Evolutionary conservation across 2,797 vertebrate genomes (phyloP), one percentile per base, ranked within the genome.

Genomic region (Spondyliosoma cantharus): DNA sequence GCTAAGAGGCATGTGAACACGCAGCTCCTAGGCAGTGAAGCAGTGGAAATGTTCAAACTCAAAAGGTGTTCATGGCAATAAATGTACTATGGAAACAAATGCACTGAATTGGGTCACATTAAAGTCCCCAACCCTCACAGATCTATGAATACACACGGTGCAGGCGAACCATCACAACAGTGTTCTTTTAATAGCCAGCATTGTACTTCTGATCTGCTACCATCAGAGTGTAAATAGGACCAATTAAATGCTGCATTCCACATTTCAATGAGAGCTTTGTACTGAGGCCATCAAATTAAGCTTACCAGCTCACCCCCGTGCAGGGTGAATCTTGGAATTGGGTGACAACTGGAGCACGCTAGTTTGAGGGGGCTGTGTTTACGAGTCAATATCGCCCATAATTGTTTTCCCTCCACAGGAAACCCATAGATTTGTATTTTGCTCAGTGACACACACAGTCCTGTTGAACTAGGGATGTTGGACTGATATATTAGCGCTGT

Each of bases 141-240:
- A 70, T 27, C 43, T 19, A 42, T 74, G 29, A 72, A 74, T 16
- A 43, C 29, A 63, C n/a, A 63, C n/a, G 54, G 54, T 74, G 24
- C 29, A 53, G 64, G 59, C 71, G 50, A 46, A 71, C 75, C 27
- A 45, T 81, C 78, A 64, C 73, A 64, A 59, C 71, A 56, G 49
- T 76, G 58, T 50, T 71, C 20, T 58, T 43, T 82, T 73, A 74
- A 46, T 80, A 85, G n/a, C 16, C 53, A 25, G 49, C 69, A 70
- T 81, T 83, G 71, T 75, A 20, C 24, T 75, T 80, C 61, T 62
- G 48, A 87, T 76, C 68, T 58, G 49, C 70, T 77, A 63, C 77
- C 70, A 83, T 74, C n/a, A 67, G 70, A 80, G 50, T 11, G 2
- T 71, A 81, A 81, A 70, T 24, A 62, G 53, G 15, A 59, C 19